Evolutionary conservation across 2,888 invertebrate species (phyloP).

Genomic region (Morpho helenor): DNA sequence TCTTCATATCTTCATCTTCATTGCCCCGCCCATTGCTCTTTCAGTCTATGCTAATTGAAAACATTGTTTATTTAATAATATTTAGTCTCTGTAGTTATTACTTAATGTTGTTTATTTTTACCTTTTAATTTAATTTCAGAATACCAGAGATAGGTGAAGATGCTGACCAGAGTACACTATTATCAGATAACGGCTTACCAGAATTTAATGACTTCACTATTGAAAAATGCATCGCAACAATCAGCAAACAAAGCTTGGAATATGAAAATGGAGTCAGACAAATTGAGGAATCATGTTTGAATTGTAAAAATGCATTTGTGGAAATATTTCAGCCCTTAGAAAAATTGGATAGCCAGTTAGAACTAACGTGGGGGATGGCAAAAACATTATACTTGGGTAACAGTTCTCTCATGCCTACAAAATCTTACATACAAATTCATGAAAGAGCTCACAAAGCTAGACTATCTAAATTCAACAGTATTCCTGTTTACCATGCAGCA

Average conservation of each 20-base stretch:
- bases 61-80: too few relatives aligned
- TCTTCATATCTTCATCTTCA: too few relatives aligned
- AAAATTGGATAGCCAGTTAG: conserved; percentile 84
- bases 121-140: conserved; percentile 50
- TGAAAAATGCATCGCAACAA: conserved; percentile 90
- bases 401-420: conserved; percentile 88
- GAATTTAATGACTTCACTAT: conserved; percentile 89
- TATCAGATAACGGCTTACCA: conserved; percentile 86
- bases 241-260: conserved; percentile 89
- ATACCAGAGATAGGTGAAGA: conserved; percentile 93
- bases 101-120: too few relatives aligned
- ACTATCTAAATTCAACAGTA: conserved; percentile 85
- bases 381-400: conserved; percentile 91
- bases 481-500: conserved; percentile 84
- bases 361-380: conserved; percentile 92
- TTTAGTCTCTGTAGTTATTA: too few relatives aligned
- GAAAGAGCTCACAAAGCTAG: conserved; percentile 87
- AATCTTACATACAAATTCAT: conserved; percentile 88
- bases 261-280: conserved; percentile 87
- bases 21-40: too few relatives aligned
- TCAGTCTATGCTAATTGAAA: too few relatives aligned
- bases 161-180: conserved; percentile 85
- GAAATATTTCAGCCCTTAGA: conserved; percentile 88
- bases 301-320: conserved; percentile 81
- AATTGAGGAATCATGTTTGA: conserved; percentile 76